These are phyloP conservation scores for Nansenia antarctica DNA, from an alignment of 2,113 vertebrate species.

Conservation along the genomic window DNA sequence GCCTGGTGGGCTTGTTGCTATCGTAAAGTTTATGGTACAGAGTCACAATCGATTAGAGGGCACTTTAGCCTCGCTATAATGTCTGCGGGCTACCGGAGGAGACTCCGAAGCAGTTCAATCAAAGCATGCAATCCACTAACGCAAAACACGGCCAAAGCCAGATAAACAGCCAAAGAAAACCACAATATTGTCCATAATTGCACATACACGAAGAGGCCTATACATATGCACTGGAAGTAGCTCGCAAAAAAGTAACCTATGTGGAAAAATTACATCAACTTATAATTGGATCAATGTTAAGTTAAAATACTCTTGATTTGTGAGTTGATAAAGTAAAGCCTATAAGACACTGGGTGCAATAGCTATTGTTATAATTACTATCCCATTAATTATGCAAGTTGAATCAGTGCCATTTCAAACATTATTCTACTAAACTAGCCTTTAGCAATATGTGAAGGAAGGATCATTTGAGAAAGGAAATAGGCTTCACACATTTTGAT, in stretches of 20 bases:
- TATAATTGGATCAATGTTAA: neutral
- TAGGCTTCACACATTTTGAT: too few species aligned
- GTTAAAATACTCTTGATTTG: neutral
- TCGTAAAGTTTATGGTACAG: slow-evolving; percentile 73
- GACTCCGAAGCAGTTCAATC: neutral
- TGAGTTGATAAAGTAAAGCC: too few species aligned
- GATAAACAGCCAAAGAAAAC: neutral
- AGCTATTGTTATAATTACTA: neutral
- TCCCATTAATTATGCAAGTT: neutral
- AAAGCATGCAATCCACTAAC: slow-evolving; percentile 1
- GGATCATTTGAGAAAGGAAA: too few species aligned
- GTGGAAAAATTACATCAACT: neutral
- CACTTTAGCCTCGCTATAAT: slow-evolving; percentile 51
- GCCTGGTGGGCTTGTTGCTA: slow-evolving; percentile 73
- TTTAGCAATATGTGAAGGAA: neutral
- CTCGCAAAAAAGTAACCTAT: neutral
- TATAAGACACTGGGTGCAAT: neutral
- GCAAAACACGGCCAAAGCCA: neutral
- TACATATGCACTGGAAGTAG: neutral
- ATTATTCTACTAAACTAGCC: neutral
- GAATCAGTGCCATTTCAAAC: neutral
- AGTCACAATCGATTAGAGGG: slow-evolving; percentile 75
- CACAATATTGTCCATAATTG: neutral
- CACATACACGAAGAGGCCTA: neutral
- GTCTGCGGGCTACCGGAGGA: slow-evolving; percentile 34